A percentile compares a stretch with the other conserved stretches of the same genome.
Conservation (phyloP, 2,113 vertebrate genomes). For the Tangachromis dhanisi region DNA sequence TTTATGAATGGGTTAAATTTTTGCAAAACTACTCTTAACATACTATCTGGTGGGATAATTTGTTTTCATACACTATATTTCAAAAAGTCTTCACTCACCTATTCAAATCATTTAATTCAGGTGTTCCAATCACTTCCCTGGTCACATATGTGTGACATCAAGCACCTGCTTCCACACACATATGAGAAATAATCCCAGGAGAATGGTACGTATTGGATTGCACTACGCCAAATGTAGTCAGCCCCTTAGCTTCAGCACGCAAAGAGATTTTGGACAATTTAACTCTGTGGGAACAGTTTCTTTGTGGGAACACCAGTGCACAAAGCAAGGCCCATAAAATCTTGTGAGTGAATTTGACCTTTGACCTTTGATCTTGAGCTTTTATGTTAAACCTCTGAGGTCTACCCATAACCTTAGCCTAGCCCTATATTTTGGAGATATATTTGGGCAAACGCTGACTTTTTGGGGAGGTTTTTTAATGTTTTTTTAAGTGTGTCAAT, state of each 20-base stretch:
- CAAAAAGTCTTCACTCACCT: neutral
- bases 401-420: neutral
- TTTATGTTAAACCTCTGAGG: neutral
- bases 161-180: neutral
- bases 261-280: neutral
- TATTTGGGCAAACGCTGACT: neutral
- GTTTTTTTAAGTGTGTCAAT: neutral
- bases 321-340: neutral
- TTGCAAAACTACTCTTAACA: neutral
- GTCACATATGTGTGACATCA: neutral
- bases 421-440: neutral
- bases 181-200: neutral
- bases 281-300: neutral
- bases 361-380: neutral
- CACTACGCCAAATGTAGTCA: neutral
- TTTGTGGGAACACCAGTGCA: neutral
- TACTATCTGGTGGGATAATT: accelerated
- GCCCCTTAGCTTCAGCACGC: neutral
- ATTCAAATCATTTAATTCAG: neutral
- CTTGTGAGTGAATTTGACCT: neutral
- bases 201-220: neutral
- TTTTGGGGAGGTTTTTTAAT: neutral
- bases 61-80: neutral
- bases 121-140: neutral
- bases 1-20: accelerated